A percentile compares a stretch with the other conserved stretches of the same genome.
phyloP scores from a whole-genome alignment of 2,113 vertebrate genomes.

The Urocitellus parryii region DNA sequence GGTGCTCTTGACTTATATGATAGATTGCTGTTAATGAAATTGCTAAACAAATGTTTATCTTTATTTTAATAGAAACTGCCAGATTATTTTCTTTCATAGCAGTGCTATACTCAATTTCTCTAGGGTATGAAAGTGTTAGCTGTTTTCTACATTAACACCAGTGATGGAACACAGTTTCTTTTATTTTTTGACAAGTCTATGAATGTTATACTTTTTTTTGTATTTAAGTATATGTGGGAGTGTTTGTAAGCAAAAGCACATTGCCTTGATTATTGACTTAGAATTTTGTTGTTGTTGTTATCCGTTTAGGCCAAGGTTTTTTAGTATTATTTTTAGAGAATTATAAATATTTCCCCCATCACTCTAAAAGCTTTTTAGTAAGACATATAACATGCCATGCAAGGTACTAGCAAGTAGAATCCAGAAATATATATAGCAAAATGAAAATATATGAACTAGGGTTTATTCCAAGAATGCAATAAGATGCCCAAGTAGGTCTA shows the following conservation, averaged over 20 bases:
- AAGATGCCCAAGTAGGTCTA: too few relatives aligned
- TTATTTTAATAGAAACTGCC: background rate
- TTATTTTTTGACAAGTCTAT: background rate
- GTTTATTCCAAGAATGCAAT: conserved; percentile 17
- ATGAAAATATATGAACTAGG: conserved; percentile 1
- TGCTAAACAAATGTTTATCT: background rate
- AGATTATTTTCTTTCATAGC: background rate
- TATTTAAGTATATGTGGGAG: background rate
- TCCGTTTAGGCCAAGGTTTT: background rate
- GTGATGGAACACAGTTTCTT: background rate
- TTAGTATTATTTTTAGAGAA: background rate
- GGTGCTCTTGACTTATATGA: background rate
- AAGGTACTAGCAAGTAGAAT: background rate
- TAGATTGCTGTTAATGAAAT: background rate
- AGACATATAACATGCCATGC: background rate
- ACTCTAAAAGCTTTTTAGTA: background rate
- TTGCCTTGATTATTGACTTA: background rate
- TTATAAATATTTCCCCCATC: background rate
- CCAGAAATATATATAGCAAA: background rate
- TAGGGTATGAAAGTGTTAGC: background rate
- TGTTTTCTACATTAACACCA: background rate
- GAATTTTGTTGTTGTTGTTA: background rate
- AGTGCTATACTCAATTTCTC: background rate
- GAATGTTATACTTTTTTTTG: background rate
- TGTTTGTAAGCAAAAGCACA: background rate